Conservation (phyloP, 2,888 invertebrate species). For the Pyralis farinalis region DNA sequence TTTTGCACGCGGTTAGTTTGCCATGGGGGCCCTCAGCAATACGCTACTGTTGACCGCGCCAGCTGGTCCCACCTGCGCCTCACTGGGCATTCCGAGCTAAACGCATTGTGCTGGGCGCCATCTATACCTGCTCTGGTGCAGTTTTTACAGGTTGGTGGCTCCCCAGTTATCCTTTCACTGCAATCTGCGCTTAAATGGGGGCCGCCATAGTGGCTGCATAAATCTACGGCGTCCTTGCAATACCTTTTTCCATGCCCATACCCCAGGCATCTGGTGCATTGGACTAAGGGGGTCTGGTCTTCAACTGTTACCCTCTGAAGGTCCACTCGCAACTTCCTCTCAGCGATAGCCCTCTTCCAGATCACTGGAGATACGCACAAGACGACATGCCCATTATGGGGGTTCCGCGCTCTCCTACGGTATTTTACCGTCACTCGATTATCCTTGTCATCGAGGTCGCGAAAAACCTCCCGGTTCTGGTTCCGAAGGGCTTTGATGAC, state of each 20-base stretch:
- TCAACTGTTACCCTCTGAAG: neutral
- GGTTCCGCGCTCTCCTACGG: too few relatives aligned
- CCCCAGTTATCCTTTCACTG: neutral
- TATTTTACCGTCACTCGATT: neutral
- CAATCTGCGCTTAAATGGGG: neutral
- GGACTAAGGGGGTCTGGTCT: neutral
- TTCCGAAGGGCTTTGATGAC: neutral
- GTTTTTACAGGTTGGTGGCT: too few relatives aligned
- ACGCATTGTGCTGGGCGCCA: too few relatives aligned
- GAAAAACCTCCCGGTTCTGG: neutral
- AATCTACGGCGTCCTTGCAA: neutral
- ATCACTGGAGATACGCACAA: too few relatives aligned
- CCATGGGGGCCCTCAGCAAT: too few relatives aligned
- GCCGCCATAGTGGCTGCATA: neutral
- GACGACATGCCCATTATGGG: too few relatives aligned
- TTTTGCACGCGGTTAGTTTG: too few relatives aligned
- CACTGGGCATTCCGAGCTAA: too few relatives aligned
- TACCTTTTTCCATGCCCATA: neutral
- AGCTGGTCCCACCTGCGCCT: too few relatives aligned
- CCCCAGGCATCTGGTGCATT: neutral
- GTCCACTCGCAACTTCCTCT: neutral
- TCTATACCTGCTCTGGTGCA: too few relatives aligned
- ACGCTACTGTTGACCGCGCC: too few relatives aligned
- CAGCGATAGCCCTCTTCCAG: too few relatives aligned
- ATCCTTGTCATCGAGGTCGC: neutral